Evolutionary conservation across 2,888 invertebrate genomes (phyloP).

Genomic region (Aplocera efformata): DNA sequence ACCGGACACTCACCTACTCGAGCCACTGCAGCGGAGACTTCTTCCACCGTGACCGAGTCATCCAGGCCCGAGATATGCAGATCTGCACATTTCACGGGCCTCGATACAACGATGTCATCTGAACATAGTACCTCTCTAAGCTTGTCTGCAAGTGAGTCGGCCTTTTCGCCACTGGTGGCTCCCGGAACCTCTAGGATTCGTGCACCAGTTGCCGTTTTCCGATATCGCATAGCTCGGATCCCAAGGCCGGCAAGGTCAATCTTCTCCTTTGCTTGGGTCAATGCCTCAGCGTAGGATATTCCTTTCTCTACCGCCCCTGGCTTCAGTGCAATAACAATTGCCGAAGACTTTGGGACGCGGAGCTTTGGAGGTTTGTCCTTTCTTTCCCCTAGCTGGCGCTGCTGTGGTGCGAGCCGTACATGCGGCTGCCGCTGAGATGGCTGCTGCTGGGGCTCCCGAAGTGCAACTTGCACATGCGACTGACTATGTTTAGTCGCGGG

Average conservation of each 20-base stretch:
- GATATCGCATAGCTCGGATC: not conserved
- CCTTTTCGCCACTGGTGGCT: constrained; percentile 2
- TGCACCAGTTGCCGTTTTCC: constrained; percentile 13
- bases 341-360: constrained; percentile 11
- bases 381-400: no score
- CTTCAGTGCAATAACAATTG: constrained; percentile 17
- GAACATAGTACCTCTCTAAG: constrained; percentile 4
- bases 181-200: constrained; percentile 16
- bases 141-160: constrained; percentile 15
- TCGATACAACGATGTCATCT: not conserved
- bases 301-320: constrained; percentile 15
- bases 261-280: constrained; percentile 8
- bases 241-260: constrained; percentile 6
- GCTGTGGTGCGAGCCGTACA: not conserved
- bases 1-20: not conserved
- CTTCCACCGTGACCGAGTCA: not conserved
- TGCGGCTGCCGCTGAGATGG: not conserved
- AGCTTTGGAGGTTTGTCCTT: not conserved
- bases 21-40: not conserved
- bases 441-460: not conserved
- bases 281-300: constrained; percentile 3
- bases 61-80: constrained; percentile 3
- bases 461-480: no score
- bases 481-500: no score
- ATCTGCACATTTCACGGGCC: not conserved